These are phyloP conservation scores for Deroptyus accipitrinus DNA, from an alignment of 2,113 vertebrate genomes.

Conservation along the genomic window DNA sequence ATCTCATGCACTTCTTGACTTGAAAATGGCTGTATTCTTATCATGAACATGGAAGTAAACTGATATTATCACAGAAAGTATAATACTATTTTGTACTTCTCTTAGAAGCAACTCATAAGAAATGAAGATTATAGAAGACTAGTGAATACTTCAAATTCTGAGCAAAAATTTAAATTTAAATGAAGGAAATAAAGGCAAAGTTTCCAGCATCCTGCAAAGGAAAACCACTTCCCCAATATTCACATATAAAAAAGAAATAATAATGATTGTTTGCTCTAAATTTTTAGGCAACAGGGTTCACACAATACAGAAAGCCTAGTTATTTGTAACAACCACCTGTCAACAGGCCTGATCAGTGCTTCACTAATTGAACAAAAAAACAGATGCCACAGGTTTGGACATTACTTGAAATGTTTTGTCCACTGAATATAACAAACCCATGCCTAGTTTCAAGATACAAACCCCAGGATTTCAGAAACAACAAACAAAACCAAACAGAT, in stretches of 20 bases:
- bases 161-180: neutral
- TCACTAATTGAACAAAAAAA: neutral
- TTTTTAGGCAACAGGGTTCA: neutral
- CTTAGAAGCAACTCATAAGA: neutral
- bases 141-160: neutral
- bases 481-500: neutral
- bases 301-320: neutral
- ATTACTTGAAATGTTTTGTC: neutral
- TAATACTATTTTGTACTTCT: neutral
- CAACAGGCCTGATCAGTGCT: neutral
- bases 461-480: neutral
- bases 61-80: neutral
- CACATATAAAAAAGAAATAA: neutral
- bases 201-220: neutral
- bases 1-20: neutral
- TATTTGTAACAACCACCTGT: neutral
- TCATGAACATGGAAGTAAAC: neutral
- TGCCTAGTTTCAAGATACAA: neutral
- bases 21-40: neutral
- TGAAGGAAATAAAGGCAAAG: neutral
- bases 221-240: neutral
- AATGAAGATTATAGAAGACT: neutral
- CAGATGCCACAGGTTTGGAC: neutral
- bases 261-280: neutral
- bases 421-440: neutral